phyloP scores from a whole-genome alignment of 2,797 vertebrate genomes.

The Pteropus rufus region DNA sequence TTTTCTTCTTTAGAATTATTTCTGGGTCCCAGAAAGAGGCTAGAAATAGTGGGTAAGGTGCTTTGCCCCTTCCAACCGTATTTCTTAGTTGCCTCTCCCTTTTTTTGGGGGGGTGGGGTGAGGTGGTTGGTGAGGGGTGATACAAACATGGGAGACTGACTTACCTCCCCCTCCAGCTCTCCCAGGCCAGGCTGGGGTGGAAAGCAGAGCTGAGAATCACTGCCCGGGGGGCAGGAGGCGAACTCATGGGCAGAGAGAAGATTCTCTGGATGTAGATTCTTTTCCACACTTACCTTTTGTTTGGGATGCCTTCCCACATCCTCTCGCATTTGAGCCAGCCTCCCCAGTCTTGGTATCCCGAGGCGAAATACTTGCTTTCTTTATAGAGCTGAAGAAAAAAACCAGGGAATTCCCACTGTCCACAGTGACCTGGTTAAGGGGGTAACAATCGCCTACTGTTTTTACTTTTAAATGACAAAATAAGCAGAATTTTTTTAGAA shows the following conservation, averaged over 20 bases:
- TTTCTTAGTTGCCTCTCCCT: background rate
- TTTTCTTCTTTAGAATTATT: background rate
- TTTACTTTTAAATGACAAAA: background rate
- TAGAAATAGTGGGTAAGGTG: background rate
- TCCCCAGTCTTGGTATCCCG: background rate
- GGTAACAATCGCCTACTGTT: too few relatives aligned
- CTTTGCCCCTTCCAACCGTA: background rate
- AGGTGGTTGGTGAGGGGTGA: too few relatives aligned
- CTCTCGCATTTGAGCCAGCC: background rate
- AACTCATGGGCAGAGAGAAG: background rate
- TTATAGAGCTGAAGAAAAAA: background rate
- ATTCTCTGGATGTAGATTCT: background rate
- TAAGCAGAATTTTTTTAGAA: background rate
- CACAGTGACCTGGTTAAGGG: background rate
- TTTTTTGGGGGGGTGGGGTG: background rate
- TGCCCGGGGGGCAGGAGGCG: accelerated
- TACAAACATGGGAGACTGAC: background rate
- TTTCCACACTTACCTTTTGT: background rate
- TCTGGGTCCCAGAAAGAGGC: background rate
- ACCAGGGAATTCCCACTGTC: accelerated
- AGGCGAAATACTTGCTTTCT: background rate
- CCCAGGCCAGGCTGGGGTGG: background rate
- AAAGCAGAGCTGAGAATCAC: background rate
- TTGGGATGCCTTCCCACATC: background rate
- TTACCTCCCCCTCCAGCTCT: too few relatives aligned